phyloP scores from a whole-genome alignment of 1,140 invertebrate species.

The Eciton burchellii region DNA sequence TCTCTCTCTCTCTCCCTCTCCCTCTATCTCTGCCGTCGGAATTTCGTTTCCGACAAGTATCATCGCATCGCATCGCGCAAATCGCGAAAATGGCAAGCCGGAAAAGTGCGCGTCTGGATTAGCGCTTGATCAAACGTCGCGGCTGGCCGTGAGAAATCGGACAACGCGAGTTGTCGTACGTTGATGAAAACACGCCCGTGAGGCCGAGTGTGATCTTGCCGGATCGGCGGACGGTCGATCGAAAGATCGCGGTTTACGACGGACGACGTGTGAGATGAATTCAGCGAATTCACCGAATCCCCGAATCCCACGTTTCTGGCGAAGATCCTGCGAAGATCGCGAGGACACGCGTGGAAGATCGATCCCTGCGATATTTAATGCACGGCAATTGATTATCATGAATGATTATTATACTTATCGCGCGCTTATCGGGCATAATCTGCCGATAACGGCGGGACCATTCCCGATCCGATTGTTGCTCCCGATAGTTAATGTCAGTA shows the following conservation, averaged over 20 bases:
- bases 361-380: neutral
- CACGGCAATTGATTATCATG: neutral
- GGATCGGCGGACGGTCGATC: neutral
- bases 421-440: neutral
- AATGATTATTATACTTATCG: neutral
- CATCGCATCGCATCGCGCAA: neutral
- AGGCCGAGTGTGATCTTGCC: neutral
- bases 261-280: neutral
- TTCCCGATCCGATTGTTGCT: neutral
- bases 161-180: slow-evolving; percentile 3
- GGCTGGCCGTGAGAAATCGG: neutral
- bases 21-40: neutral
- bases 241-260: neutral
- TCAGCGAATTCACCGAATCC: neutral
- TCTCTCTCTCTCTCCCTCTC: too few species aligned
- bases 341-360: neutral
- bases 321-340: neutral
- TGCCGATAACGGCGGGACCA: neutral
- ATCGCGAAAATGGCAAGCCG: neutral
- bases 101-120: neutral
- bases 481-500: neutral
- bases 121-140: slow-evolving; percentile 12
- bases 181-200: neutral
- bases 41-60: neutral
- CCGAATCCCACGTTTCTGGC: too few species aligned